A percentile compares a stretch with the other conserved stretches of the same genome.
These are phyloP conservation scores for Aproaerema taeniolella DNA, from an alignment of 2,888 invertebrate genomes.

Conservation along the genomic window DNA sequence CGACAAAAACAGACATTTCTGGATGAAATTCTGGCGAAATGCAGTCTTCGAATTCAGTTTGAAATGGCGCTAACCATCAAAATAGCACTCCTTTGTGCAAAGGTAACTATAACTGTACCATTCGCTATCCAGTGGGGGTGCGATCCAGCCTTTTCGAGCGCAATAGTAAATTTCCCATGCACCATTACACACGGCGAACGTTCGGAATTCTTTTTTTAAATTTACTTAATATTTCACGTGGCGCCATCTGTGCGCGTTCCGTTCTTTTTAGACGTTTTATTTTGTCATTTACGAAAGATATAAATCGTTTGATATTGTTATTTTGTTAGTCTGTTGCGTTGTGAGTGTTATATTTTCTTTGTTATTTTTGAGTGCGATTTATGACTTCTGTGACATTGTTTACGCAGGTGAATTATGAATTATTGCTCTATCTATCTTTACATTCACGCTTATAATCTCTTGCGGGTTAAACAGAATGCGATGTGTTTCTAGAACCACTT, in stretches of 20 bases:
- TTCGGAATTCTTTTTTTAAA: constrained; percentile 50
- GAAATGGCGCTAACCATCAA: no score
- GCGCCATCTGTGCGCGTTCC: constrained; percentile 58
- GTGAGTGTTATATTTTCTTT: no score
- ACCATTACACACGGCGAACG: constrained; percentile 49
- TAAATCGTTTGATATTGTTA: constrained; percentile 16
- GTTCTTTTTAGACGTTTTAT: constrained; percentile 36
- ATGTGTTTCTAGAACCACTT: no score
- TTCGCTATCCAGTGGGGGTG: constrained; percentile 1
- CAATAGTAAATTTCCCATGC: constrained; percentile 61
- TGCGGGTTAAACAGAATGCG: no score
- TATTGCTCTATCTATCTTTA: no score
- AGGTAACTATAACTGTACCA: constrained; percentile 9
- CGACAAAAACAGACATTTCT: no score
- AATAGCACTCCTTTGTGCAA: constrained; percentile 3
- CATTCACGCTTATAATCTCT: no score
- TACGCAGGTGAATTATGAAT: background rate
- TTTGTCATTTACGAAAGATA: constrained; percentile 19
- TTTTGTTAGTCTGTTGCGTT: constrained; percentile 3
- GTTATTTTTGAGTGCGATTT: no score
- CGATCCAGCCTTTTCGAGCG: constrained; percentile 12
- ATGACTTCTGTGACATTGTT: background rate
- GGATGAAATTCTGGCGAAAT: no score
- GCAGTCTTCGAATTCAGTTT: no score
- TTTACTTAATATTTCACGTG: constrained; percentile 65